Base-by-base conservation (phyloP, 2,113 vertebrate species). In the Apodemus sylvaticus region DNA sequence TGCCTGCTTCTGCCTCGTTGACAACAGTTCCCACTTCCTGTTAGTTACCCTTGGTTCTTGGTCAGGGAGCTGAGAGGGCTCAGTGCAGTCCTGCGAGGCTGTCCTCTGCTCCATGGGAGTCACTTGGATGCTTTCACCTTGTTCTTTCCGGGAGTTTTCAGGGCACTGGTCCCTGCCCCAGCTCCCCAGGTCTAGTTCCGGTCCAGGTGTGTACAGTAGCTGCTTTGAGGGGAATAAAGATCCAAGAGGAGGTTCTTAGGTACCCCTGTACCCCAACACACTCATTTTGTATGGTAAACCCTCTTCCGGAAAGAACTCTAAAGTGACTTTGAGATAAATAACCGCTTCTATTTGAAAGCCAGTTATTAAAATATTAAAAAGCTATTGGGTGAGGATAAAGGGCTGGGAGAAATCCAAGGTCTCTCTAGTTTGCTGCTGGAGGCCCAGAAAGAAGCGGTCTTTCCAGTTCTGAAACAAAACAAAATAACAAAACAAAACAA, bases 361-460 rank as follows among this genome's bases (percentile, higher is more conserved):
- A 17, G 48, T 85, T 89, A 34, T 89, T 92, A 92, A 94, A 93
- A 66, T 96, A 77, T 19, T 89, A 64, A 82, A 77, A 82, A 29
- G 19, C 36, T 31, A 20, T 74, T 94, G 31, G 31, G 66, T 36
- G 0, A 9, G 83, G 48, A 29, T 20, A 81, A 20, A 34, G 29
- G 66, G 22, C 58, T 68, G 48, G 53, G 79, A 89, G 58, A 91
- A 93, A 77, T 77, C 20, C 14, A 85, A n/a, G 82, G 26, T 3
- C 5, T 76, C 42, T 55, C 3, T 55, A 55, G 66, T 58, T 81
- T 70, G 78, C 85, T 88, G 26, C 77, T 36, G 20, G 86, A 94
- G 39, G 71, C 76, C 39, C 62, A 55, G 74, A 45, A 55, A 88
- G 62, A 91, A 81, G 89, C 68, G n/a, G 88, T 92, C 48, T 74